Percentiles rank a stretch among this genome's conserved stretches.
These are phyloP conservation scores for Sinosuthora webbiana DNA, from an alignment of 2,113 vertebrate genomes.

Conservation along the genomic window DNA sequence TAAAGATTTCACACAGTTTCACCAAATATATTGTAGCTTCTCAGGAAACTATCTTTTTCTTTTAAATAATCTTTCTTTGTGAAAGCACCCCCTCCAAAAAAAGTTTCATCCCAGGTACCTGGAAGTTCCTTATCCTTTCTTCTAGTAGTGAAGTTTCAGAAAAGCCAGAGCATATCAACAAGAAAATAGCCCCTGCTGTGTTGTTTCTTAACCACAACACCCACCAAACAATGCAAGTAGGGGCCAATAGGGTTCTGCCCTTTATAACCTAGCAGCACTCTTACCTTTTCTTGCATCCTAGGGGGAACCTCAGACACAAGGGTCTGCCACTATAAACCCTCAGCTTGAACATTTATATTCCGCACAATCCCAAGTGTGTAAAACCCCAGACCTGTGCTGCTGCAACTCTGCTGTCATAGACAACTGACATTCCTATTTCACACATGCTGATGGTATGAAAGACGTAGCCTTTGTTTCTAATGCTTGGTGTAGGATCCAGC, in stretches of 20 bases:
- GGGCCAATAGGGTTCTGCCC: background rate
- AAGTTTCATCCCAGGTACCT: background rate
- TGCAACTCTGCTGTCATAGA: background rate
- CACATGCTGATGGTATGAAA: background rate
- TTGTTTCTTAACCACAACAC: background rate
- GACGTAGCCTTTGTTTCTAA: background rate
- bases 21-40: slow-evolving; percentile 14
- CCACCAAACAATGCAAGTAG: background rate
- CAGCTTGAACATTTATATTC: background rate
- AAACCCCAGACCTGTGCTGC: background rate
- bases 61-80: background rate
- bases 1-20: background rate
- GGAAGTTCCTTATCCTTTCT: background rate
- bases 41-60: background rate
- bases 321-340: background rate
- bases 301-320: background rate
- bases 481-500: background rate
- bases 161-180: background rate
- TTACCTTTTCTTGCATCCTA: background rate
- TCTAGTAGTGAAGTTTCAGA: background rate
- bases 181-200: background rate
- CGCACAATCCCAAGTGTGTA: background rate
- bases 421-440: background rate
- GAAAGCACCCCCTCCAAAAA: background rate
- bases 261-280: background rate